A percentile compares a stretch with the other conserved stretches of the same genome.
Evolutionary conservation across 2,113 vertebrate species (phyloP).

Genomic region (Micromys minutus): DNA sequence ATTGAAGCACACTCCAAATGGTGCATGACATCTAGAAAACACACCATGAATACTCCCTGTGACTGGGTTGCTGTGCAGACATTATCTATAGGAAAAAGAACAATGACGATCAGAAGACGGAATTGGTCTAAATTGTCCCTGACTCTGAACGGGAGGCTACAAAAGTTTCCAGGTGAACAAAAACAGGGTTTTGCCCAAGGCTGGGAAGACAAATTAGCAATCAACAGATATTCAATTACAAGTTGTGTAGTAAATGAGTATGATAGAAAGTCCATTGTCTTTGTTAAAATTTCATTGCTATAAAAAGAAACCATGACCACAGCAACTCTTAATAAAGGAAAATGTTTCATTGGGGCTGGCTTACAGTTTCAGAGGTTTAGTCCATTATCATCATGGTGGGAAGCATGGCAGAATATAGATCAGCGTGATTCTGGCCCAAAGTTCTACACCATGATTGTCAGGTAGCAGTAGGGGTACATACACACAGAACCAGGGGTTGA

Average conservation of each 20-base stretch:
- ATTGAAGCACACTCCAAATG: background rate
- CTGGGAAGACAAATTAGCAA: background rate
- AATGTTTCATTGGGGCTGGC: background rate
- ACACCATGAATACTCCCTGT: background rate
- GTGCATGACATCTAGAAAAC: background rate
- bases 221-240: background rate
- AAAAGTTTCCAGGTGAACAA: background rate
- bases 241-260: background rate
- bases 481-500: background rate
- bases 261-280: background rate
- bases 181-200: background rate
- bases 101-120: background rate
- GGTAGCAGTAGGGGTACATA: no score
- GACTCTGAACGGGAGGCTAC: background rate
- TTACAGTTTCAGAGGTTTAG: background rate
- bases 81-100: background rate
- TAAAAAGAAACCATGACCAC: background rate
- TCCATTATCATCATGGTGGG: background rate
- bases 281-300: background rate
- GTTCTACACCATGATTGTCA: background rate
- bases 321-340: background rate
- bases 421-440: background rate
- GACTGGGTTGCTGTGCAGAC: background rate
- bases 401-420: background rate
- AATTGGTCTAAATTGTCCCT: background rate